A percentile compares a stretch with the other conserved stretches of the same genome.
phyloP scores from a whole-genome alignment of 2,113 vertebrate species.

The Hemiscyllium ocellatum region DNA sequence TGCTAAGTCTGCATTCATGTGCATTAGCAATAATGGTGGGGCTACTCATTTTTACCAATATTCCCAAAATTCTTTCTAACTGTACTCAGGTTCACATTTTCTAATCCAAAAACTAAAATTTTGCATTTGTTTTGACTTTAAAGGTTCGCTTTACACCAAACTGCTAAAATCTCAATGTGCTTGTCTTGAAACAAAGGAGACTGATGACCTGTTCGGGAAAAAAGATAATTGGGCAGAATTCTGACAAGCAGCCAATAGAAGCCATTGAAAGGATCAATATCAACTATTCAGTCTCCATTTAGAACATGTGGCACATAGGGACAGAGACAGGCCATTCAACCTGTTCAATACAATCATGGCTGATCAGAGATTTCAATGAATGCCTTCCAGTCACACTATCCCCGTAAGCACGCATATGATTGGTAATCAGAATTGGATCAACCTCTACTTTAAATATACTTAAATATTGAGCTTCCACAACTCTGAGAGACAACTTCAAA shows the following conservation, averaged over 20 bases:
- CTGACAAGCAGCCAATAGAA: neutral
- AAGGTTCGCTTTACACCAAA: neutral
- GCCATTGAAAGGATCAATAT: neutral
- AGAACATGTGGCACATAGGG: neutral
- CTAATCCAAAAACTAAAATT: neutral
- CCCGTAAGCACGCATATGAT: too few species aligned
- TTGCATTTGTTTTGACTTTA: neutral
- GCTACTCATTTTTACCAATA: neutral
- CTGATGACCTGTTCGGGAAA: neutral
- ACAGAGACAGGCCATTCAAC: too few species aligned
- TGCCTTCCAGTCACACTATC: too few species aligned
- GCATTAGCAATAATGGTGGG: neutral
- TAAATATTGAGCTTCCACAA: too few species aligned
- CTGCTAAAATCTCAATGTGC: neutral
- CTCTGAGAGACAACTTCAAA: too few species aligned
- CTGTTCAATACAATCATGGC: too few species aligned
- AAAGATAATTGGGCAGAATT: neutral
- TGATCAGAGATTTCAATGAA: too few species aligned
- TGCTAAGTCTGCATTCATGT: neutral
- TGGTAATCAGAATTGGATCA: too few species aligned
- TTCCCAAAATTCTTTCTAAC: neutral
- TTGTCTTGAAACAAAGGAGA: neutral
- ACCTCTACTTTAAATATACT: too few species aligned
- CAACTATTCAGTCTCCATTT: neutral
- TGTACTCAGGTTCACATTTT: neutral